Evolutionary conservation across 2,888 invertebrate genomes (phyloP), one percentile per base, ranked within the genome.

Genomic region (Ceraclea dissimilis): DNA sequence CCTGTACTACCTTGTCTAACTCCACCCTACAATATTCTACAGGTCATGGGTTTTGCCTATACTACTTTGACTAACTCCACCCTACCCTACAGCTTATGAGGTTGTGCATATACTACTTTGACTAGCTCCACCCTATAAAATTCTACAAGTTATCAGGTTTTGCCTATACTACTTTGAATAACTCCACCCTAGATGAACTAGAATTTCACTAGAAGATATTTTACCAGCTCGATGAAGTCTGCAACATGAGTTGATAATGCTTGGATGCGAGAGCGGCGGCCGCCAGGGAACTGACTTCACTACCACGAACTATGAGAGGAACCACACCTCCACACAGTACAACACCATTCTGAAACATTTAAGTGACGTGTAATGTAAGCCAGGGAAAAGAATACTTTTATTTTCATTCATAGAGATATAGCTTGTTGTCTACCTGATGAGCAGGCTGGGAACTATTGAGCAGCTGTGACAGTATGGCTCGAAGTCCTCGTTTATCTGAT

Each of bases 281-380:
- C 58, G 76, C 72, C 57, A 77, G 72, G 2, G 78, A 76, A n/a
- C 78, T 77, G n/a, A 75, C 69, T 65, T 76, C 75, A 0, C 74
- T 73, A 1, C 70, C 74, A 13, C 65, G 65, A 59, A 77, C 76
- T 63, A 72, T 70, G 59, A 78, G 71, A 2, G 76, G 75, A 11
- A 78, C 65, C 54, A 74, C 64, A 0, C 76, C 77, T 39, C 70
- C 68, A 10, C 70, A 70, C 39, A 78, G 64, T 60, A 77, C 72
- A 63, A 76, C 74, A 1, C 76, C 75, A 16, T 51, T 58, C 63
- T 64, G 52, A 5, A 16, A 49, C 19, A 49, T 47, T 10, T 2
- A 47, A 47, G 11, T n/a, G 5, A 47, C 2, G 10, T 2, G 1
- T 17, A 47, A 47, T 2, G 11, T 10, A 20, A 11, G 18, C 13